Percentiles rank a stretch among this genome's conserved stretches.
phyloP scores from a whole-genome alignment of 2,797 vertebrate genomes.

The Nyctibius grandis region DNA sequence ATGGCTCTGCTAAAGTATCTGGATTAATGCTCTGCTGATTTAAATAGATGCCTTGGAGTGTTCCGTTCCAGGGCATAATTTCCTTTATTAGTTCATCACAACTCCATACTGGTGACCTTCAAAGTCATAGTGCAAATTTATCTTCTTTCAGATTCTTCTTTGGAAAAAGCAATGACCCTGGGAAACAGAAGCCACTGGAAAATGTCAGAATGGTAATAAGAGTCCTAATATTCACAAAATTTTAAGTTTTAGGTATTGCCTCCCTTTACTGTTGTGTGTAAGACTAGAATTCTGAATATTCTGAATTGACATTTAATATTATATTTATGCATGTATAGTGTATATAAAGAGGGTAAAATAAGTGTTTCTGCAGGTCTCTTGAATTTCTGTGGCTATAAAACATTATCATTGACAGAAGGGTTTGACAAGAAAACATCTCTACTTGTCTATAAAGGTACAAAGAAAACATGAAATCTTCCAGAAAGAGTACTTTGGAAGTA shows the following conservation, averaged over 20 bases:
- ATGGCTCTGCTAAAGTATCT: background rate
- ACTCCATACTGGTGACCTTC: conserved; percentile 25
- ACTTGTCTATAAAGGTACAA: background rate
- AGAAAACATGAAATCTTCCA: background rate
- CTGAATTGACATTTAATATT: background rate
- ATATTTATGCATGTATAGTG: background rate
- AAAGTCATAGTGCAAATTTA: conserved; percentile 20
- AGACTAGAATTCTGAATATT: background rate
- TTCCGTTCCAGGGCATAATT: conserved; percentile 24
- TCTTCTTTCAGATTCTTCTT: background rate
- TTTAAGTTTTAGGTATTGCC: background rate
- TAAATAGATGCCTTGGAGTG: conserved; percentile 26
- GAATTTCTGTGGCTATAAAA: background rate
- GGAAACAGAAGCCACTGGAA: background rate
- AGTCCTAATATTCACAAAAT: background rate
- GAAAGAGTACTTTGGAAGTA: background rate
- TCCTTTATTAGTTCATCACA: conserved; percentile 50
- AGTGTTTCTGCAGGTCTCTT: background rate
- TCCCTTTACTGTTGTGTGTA: background rate
- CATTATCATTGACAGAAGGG: background rate
- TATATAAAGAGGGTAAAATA: background rate
- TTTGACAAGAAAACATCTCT: background rate
- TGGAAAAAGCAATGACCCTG: background rate
- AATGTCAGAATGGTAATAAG: background rate
- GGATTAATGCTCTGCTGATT: conserved; percentile 35